Conservation (phyloP, 2,113 vertebrate genomes). For the Gasterosteus aculeatus region DNA sequence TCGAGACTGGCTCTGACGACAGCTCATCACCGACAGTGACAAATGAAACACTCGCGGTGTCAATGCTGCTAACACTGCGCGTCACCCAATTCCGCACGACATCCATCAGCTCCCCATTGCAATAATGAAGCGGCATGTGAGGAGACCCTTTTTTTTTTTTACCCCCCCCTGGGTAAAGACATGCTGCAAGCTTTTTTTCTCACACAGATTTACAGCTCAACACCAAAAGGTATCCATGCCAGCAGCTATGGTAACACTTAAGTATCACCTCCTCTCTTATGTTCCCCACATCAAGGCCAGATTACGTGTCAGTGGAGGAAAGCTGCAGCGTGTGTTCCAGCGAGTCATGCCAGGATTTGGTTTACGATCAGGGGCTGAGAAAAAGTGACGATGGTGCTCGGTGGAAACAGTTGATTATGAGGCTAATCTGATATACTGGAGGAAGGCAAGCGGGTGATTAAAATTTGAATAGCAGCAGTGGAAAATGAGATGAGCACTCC, state of each 20-base stretch:
- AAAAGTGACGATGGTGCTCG: conserved; percentile 20
- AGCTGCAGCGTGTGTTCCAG: conserved; percentile 26
- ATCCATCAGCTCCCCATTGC: conserved; percentile 39
- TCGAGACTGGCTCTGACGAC: conserved; percentile 52
- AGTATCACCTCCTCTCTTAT: conserved; percentile 25
- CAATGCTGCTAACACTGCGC: conserved; percentile 31
- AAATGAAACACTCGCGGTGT: conserved; percentile 63
- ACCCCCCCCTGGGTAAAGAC: conserved; percentile 26
- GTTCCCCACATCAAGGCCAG: conserved; percentile 40
- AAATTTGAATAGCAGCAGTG: conserved; percentile 31
- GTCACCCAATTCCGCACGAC: conserved; percentile 2
- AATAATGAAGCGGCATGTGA: conserved; percentile 51
- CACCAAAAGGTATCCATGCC: conserved; percentile 42
- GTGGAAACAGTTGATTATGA: conserved; percentile 32
- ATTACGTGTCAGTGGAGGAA: conserved; percentile 28
- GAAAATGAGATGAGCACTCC: conserved; percentile 38
- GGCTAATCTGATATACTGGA: conserved; percentile 31
- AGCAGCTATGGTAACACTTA: not conserved
- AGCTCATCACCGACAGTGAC: conserved; percentile 54
- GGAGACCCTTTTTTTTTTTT: conserved; percentile 54
- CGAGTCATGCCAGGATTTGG: not conserved
- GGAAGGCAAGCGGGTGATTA: conserved; percentile 22
- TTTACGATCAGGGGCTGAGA: conserved; percentile 23
- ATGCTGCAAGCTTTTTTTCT: conserved; percentile 46
- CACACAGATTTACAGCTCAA: conserved; percentile 27